phyloP scores from a whole-genome alignment of 1,140 invertebrate species.

The Acromyrmex charruanus region DNA sequence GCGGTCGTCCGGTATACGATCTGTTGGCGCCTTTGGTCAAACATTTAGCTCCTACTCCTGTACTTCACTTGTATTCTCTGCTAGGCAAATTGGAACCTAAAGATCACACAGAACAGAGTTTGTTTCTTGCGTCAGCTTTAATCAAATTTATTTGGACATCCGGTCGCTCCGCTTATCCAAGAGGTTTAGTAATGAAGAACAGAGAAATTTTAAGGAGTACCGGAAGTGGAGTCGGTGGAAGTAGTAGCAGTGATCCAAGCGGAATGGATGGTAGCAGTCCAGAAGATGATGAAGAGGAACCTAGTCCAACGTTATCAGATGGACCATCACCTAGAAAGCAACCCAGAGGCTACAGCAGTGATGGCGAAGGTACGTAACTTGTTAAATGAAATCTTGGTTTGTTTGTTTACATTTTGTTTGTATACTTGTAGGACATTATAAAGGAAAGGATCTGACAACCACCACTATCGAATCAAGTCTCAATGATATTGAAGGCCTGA shows the following conservation, averaged over 20 bases:
- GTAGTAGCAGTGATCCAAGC: constrained; percentile 88
- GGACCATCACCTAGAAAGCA: constrained; percentile 86
- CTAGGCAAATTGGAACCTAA: constrained; percentile 94
- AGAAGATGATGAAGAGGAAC: constrained; percentile 88
- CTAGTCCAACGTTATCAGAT: constrained; percentile 84
- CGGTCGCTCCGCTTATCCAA: constrained; percentile 87
- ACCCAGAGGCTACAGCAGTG: constrained; percentile 80
- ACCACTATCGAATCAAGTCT: constrained; percentile 84
- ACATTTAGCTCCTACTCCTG: constrained; percentile 94
- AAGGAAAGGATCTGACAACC: constrained; percentile 84
- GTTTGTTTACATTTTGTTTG: constrained; percentile 24
- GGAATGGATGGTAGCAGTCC: constrained; percentile 92
- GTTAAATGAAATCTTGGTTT: not conserved
- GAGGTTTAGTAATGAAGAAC: constrained; percentile 84
- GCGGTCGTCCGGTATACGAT: constrained; percentile 97
- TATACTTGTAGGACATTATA: constrained; percentile 81
- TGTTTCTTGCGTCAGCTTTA: constrained; percentile 95
- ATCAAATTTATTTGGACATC: constrained; percentile 96
- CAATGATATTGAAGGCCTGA: constrained; percentile 78
- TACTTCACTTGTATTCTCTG: constrained; percentile 94
- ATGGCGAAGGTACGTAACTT: constrained; percentile 77
- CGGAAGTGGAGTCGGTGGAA: constrained; percentile 81
- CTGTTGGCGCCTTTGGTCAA: constrained; percentile 95
- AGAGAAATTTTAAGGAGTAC: constrained; percentile 79
- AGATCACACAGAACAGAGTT: constrained; percentile 97